Evolutionary conservation across 2,888 invertebrate genomes (phyloP).

Genomic region (Cheilosia pagana): DNA sequence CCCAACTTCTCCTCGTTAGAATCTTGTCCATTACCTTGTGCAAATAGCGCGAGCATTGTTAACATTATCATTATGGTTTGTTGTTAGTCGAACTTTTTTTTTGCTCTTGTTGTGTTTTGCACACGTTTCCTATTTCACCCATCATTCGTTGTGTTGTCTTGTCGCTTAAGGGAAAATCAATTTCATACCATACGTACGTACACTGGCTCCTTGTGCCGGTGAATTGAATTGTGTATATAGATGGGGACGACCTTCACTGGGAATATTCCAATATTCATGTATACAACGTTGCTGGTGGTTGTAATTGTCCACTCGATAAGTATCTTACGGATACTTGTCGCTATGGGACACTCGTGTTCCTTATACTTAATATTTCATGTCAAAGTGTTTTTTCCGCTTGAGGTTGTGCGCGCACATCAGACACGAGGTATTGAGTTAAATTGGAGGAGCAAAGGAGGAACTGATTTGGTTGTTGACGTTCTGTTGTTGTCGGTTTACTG

Average conservation of each 20-base stretch:
- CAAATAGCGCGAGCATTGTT: conserved; percentile 59
- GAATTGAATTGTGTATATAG: not conserved
- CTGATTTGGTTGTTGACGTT: conserved; percentile 32
- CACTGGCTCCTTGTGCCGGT: not conserved
- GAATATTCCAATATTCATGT: conserved; percentile 11
- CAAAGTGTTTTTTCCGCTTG: conserved; percentile 27
- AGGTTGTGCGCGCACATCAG: conserved; percentile 9
- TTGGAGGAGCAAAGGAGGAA: conserved; percentile 15
- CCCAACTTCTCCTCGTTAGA: conserved; percentile 14
- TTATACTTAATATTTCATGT: conserved; percentile 48
- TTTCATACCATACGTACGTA: conserved; percentile 13
- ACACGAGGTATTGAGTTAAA: conserved; percentile 8
- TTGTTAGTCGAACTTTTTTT: conserved; percentile 25
- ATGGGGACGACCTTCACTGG: conserved; percentile 48
- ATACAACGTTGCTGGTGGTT: conserved; percentile 17
- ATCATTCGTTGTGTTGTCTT: conserved; percentile 26
- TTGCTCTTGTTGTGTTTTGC: conserved; percentile 24
- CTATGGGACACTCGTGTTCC: conserved; percentile 38
- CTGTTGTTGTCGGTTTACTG: conserved; percentile 16
- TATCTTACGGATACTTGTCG: conserved; percentile 54
- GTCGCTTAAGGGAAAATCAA: conserved; percentile 63
- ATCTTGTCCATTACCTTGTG: conserved; percentile 49
- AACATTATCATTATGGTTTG: conserved; percentile 53
- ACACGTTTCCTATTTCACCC: conserved; percentile 58
- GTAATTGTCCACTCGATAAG: conserved; percentile 64